Percentiles rank a stretch among this genome's conserved stretches.
Conservation (phyloP, 2,888 invertebrate genomes). For the Hyposoter dolosus region DNA sequence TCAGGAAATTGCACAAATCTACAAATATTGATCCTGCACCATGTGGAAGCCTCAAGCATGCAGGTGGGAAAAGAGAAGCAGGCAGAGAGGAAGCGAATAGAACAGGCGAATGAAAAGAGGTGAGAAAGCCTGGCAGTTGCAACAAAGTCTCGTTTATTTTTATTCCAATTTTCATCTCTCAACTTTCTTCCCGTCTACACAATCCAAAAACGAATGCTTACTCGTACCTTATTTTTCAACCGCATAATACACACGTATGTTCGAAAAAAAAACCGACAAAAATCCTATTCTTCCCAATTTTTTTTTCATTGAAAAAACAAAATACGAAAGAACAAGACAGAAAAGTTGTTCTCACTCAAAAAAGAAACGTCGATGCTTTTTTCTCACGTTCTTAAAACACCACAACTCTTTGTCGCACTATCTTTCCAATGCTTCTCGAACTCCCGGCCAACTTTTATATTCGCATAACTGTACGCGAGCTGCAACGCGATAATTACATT, state of each 20-base stretch:
- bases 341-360: background rate
- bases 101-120: background rate
- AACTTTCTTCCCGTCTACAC: conserved; percentile 11
- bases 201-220: background rate
- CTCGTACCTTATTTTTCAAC: background rate
- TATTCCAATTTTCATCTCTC: conserved; percentile 59
- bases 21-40: conserved; percentile 61
- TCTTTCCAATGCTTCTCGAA: background rate
- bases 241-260: background rate
- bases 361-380: background rate
- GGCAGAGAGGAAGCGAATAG: background rate
- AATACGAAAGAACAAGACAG: background rate
- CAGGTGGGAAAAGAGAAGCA: conserved; percentile 9
- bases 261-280: background rate
- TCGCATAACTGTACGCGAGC: background rate
- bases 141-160: conserved; percentile 51
- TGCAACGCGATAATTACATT: background rate
- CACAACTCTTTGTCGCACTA: background rate
- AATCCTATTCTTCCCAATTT: background rate
- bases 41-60: conserved; percentile 3
- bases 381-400: background rate
- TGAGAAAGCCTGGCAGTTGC: conserved; percentile 30
- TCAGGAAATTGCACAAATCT: conserved; percentile 65
- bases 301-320: background rate
- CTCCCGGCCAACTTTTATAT: background rate